Conservation (phyloP, 2,113 vertebrate genomes). For the Microcebus murinus region DNA sequence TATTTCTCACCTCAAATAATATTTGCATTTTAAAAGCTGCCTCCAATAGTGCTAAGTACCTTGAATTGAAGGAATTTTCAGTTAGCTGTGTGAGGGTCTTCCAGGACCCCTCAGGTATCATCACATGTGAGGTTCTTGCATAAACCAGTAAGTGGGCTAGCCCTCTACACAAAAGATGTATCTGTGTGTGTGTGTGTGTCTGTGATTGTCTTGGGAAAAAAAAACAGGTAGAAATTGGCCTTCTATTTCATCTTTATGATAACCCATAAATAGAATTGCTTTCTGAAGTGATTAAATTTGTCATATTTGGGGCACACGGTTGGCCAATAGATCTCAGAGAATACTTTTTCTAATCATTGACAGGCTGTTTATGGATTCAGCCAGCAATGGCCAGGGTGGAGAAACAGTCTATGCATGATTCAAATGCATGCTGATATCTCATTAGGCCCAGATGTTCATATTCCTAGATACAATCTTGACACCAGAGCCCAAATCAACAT, state of each 20-base stretch:
- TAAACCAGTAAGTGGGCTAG: neutral
- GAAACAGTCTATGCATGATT: slow-evolving; percentile 61
- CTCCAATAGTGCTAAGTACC: neutral
- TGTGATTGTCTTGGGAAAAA: neutral
- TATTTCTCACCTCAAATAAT: slow-evolving; percentile 26
- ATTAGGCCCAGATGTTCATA: slow-evolving; percentile 62
- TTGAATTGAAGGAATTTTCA: neutral
- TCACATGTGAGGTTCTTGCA: neutral
- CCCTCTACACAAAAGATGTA: neutral
- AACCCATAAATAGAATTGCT: slow-evolving; percentile 19
- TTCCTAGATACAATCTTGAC: slow-evolving; percentile 70
- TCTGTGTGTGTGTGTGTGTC: neutral
- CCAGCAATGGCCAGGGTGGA: slow-evolving; percentile 49
- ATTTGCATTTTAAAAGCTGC: neutral
- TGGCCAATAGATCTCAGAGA: slow-evolving; percentile 66
- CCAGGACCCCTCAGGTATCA: neutral
- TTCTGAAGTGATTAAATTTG: slow-evolving; percentile 58
- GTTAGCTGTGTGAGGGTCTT: neutral
- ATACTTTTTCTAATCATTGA: slow-evolving; percentile 65
- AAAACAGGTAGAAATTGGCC: neutral
- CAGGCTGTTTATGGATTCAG: slow-evolving; percentile 53
- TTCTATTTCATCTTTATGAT: neutral
- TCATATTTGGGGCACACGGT: neutral
- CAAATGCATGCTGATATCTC: slow-evolving; percentile 45
- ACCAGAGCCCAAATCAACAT: slow-evolving; percentile 53